These are phyloP conservation scores for Gymnodraco acuticeps DNA, from an alignment of 2,797 vertebrate species.

Conservation along the genomic window DNA sequence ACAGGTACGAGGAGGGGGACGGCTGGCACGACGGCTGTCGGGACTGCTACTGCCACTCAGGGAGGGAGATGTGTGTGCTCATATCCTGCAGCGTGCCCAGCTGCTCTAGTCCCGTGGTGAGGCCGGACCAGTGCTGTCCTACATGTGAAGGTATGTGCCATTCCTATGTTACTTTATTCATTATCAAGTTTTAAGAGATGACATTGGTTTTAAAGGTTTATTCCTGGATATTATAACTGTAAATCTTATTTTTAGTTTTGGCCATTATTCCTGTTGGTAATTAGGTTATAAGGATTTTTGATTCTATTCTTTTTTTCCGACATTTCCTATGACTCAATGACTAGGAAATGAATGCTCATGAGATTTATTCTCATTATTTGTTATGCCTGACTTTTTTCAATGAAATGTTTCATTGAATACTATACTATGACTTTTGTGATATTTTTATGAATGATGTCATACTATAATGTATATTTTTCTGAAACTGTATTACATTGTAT, in stretches of 20 bases:
- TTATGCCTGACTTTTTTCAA: too few species aligned
- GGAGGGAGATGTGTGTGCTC: conserved; percentile 89
- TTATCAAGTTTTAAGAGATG: background rate
- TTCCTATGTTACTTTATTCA: background rate
- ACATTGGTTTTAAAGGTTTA: background rate
- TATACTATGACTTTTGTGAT: too few species aligned
- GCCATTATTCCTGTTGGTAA: background rate
- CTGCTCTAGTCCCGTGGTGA: conserved; percentile 83
- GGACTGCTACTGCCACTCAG: conserved; percentile 86
- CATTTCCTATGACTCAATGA: too few species aligned
- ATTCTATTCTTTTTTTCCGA: too few species aligned
- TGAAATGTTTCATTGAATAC: too few species aligned
- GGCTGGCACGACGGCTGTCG: conserved; percentile 88
- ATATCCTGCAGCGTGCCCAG: conserved; percentile 86
- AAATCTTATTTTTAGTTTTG: background rate
- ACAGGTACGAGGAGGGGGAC: conserved; percentile 81
- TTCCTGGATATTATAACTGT: background rate
- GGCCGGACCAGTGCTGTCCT: conserved; percentile 86
- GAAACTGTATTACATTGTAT: too few species aligned
- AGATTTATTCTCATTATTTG: too few species aligned
- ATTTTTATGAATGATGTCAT: too few species aligned
- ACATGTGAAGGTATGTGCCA: conserved; percentile 83
- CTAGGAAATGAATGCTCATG: too few species aligned
- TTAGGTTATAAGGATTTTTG: background rate
- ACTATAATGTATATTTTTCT: too few species aligned